These are phyloP conservation scores for Pseudomyrmex cubaensis DNA, from an alignment of 1,140 invertebrate genomes.

Conservation along the genomic window DNA sequence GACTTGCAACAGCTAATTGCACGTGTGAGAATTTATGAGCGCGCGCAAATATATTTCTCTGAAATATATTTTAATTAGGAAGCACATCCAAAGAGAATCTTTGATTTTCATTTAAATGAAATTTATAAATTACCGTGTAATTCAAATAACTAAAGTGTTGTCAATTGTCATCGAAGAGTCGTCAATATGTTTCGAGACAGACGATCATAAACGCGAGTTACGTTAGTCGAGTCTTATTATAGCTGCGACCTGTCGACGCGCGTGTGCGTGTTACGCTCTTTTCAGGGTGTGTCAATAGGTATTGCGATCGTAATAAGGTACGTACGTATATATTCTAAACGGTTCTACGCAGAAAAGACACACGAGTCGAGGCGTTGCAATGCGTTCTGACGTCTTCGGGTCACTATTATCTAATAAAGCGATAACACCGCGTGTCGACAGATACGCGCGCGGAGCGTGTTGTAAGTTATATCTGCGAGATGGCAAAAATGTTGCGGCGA, in stretches of 20 bases:
- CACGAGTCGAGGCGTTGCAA: slow-evolving; percentile 5
- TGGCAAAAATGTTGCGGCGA: slow-evolving; percentile 35
- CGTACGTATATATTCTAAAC: too few species aligned
- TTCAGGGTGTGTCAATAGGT: slow-evolving; percentile 16
- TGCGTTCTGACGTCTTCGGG: slow-evolving; percentile 50
- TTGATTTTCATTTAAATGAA: background rate
- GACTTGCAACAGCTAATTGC: background rate
- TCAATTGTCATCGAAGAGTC: too few species aligned
- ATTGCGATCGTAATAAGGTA: slow-evolving; percentile 22
- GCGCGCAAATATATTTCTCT: too few species aligned
- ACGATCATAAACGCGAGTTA: too few species aligned
- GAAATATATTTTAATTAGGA: background rate
- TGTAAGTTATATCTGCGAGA: slow-evolving; percentile 20
- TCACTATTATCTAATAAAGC: slow-evolving; percentile 69
- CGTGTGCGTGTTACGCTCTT: background rate
- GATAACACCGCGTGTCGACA: slow-evolving; percentile 60
- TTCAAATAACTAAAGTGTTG: too few species aligned
- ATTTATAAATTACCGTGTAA: too few species aligned
- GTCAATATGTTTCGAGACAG: too few species aligned
- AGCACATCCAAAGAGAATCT: too few species aligned
- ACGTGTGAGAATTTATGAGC: background rate
- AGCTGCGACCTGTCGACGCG: too few species aligned
- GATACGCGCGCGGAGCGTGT: slow-evolving; percentile 15
- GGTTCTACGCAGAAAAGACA: slow-evolving; percentile 42
- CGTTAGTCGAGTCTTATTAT: too few species aligned